A percentile compares a stretch with the other conserved stretches of the same genome.
These are phyloP conservation scores for Elephantulus edwardii DNA, from an alignment of 2,113 vertebrate species.

Conservation along the genomic window DNA sequence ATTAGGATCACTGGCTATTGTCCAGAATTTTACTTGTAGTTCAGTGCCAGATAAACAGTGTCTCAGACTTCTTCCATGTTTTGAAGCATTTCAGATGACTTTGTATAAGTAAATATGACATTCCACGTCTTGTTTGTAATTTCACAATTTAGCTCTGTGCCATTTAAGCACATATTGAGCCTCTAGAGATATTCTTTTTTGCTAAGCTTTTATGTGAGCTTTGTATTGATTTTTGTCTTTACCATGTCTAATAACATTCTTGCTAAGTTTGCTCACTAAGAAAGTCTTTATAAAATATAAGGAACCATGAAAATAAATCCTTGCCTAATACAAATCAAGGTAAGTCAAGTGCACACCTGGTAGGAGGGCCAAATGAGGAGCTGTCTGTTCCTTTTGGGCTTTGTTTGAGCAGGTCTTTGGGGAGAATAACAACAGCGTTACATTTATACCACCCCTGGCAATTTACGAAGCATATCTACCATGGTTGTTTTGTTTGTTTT, in stretches of 20 bases:
- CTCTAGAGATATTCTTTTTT: conserved; percentile 71
- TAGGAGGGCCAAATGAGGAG: background rate
- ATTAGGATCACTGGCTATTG: background rate
- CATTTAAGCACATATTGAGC: conserved; percentile 77
- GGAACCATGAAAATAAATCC: conserved; percentile 53
- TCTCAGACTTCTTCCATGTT: conserved; percentile 62
- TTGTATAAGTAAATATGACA: conserved; percentile 75
- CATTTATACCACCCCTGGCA: background rate
- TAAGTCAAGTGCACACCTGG: conserved; percentile 5
- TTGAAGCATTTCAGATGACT: conserved; percentile 72
- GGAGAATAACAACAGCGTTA: background rate
- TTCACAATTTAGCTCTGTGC: conserved; percentile 75
- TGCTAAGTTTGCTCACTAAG: conserved; percentile 60
- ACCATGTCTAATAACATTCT: conserved; percentile 73
- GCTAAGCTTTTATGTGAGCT: conserved; percentile 73
- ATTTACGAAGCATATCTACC: background rate
- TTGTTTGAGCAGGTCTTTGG: background rate
- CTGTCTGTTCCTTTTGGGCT: background rate
- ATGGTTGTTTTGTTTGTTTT: background rate
- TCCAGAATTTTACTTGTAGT: background rate
- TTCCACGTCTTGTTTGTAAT: conserved; percentile 76
- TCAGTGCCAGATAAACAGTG: conserved; percentile 56
- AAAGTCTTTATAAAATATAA: conserved; percentile 62
- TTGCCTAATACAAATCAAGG: conserved; percentile 44
- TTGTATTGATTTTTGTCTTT: conserved; percentile 75